A percentile compares a stretch with the other conserved stretches of the same genome.
Evolutionary conservation across 2,113 vertebrate species (phyloP).

Genomic region (Antechinus stuartii): DNA sequence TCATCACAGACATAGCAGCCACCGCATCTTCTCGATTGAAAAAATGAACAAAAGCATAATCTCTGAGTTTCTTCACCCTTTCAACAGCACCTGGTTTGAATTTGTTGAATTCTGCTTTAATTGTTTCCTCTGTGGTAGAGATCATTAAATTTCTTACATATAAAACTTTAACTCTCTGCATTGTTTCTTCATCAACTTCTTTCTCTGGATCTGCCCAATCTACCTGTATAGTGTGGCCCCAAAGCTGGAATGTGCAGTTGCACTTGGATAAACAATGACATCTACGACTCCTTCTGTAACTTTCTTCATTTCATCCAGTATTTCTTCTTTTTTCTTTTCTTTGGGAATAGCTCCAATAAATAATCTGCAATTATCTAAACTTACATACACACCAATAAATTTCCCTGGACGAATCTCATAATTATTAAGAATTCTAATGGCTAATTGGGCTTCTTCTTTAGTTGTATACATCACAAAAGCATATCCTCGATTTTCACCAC

Average conservation of each 20-base stretch:
- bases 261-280: slow-evolving; percentile 94
- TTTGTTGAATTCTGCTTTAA: slow-evolving; percentile 91
- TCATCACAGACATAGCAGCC: slow-evolving; percentile 90
- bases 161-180: slow-evolving; percentile 94
- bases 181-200: slow-evolving; percentile 94
- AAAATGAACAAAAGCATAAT: slow-evolving; percentile 98
- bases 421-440: slow-evolving; percentile 94
- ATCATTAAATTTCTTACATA: slow-evolving; percentile 97
- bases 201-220: slow-evolving; percentile 97
- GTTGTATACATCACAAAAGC: slow-evolving; percentile 97
- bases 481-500: slow-evolving; percentile 96
- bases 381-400: slow-evolving; percentile 95
- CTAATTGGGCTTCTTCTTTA: slow-evolving; percentile 92
- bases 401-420: slow-evolving; percentile 94
- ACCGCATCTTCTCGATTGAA: slow-evolving; percentile 92
- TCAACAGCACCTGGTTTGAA: slow-evolving; percentile 94
- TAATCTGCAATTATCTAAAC: slow-evolving; percentile 96
- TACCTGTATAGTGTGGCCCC: slow-evolving; percentile 94
- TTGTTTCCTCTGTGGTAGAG: slow-evolving; percentile 92
- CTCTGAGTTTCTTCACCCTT: slow-evolving; percentile 94
- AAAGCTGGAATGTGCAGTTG: slow-evolving; percentile 90
- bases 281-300: slow-evolving; percentile 96
- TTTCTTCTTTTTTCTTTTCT: slow-evolving; percentile 95
- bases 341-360: slow-evolving; percentile 97
- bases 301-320: slow-evolving; percentile 95